These are phyloP conservation scores for Pitta sordida DNA, from an alignment of 2,113 vertebrate species.

Conservation along the genomic window DNA sequence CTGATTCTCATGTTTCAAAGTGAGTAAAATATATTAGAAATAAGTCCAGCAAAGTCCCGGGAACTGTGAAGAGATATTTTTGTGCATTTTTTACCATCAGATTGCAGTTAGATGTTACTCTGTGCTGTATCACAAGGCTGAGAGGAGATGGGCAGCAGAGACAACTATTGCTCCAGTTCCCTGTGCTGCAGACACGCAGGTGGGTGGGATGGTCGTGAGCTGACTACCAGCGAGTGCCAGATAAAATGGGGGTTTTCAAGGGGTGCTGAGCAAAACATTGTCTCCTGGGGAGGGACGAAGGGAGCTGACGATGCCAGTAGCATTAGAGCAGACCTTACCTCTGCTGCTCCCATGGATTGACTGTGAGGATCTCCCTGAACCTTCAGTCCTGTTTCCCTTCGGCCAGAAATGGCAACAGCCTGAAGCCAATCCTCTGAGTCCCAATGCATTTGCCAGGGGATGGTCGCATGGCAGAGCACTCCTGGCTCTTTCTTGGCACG, in stretches of 20 bases:
- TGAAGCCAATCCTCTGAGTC: not conserved
- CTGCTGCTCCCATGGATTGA: not conserved
- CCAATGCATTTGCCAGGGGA: fast-evolving
- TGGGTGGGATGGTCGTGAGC: not conserved
- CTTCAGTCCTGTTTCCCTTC: no score
- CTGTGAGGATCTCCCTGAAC: not conserved
- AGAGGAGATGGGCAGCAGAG: not conserved
- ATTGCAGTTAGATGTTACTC: not conserved
- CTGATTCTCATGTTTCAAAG: not conserved
- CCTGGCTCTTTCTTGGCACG: not conserved
- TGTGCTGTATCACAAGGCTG: fast-evolving
- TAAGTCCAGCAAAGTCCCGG: not conserved
- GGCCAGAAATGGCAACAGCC: not conserved
- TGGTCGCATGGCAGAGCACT: fast-evolving
- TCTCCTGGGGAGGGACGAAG: not conserved
- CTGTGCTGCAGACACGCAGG: not conserved
- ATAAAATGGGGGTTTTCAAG: not conserved
- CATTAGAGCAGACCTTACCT: not conserved
- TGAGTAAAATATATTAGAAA: not conserved
- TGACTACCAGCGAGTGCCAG: fast-evolving
- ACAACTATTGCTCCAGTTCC: not conserved
- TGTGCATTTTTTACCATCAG: not conserved
- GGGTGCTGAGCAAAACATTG: not conserved
- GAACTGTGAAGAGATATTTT: not conserved
- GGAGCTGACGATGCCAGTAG: not conserved